A percentile compares a stretch with the other conserved stretches of the same genome.
These are phyloP conservation scores for Champsocephalus gunnari DNA, from an alignment of 2,797 vertebrate species.

Conservation along the genomic window DNA sequence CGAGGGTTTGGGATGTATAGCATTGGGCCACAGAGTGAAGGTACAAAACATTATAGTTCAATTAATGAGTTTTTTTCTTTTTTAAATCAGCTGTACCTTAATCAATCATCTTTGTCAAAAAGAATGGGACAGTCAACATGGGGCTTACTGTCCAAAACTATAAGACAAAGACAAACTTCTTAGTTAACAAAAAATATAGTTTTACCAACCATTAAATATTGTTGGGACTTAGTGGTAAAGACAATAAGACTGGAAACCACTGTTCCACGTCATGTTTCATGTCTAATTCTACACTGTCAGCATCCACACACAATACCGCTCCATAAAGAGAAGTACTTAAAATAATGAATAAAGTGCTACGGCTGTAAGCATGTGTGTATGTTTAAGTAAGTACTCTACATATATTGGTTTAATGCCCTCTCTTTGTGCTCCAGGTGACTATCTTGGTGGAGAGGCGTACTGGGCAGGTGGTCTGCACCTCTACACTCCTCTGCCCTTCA, in stretches of 20 bases:
- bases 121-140: neutral
- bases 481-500: conserved; percentile 95
- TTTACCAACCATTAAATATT: neutral
- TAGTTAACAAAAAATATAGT: neutral
- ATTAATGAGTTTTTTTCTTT: neutral
- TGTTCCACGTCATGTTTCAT: neutral
- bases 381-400: neutral
- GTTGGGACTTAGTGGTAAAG: too few species aligned
- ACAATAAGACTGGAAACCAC: neutral
- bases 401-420: neutral
- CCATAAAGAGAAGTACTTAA: neutral
- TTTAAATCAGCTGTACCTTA: neutral
- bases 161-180: neutral
- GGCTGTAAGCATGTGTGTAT: neutral
- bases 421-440: conserved; percentile 87
- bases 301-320: too few species aligned
- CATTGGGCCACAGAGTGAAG: conserved; percentile 97
- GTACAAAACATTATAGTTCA: conserved; percentile 66
- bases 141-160: neutral
- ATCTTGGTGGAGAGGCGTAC: conserved; percentile 94
- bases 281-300: neutral
- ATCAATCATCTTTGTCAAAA: neutral
- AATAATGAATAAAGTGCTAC: neutral
- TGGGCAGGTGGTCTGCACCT: conserved; percentile 96
- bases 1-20: conserved; percentile 99